phyloP scores from a whole-genome alignment of 2,888 invertebrate species.

The Pardosa pseudoannulata region DNA sequence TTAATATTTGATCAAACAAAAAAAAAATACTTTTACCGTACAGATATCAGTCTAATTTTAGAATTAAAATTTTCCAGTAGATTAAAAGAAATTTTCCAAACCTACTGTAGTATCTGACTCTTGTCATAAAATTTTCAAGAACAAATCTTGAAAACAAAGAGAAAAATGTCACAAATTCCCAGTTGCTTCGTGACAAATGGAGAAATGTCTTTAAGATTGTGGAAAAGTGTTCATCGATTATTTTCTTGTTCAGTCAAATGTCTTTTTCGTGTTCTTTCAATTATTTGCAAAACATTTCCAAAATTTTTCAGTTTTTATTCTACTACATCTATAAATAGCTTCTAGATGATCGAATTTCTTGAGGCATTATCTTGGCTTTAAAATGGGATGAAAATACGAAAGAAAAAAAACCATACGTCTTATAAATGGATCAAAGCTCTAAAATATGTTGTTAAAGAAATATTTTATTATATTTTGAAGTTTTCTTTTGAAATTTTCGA shows the following conservation, averaged over 20 bases:
- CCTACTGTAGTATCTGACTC: not conserved
- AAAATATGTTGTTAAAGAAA: no score
- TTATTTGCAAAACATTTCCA: constrained; percentile 2
- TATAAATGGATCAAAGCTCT: no score
- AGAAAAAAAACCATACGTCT: no score
- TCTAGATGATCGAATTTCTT: not conserved
- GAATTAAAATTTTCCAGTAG: no score
- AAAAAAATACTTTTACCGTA: no score
- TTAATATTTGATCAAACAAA: no score
- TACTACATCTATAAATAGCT: not conserved
- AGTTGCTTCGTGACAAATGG: not conserved
- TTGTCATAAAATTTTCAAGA: constrained; percentile 7
- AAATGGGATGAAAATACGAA: not conserved
- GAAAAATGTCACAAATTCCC: not conserved
- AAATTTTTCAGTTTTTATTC: not conserved
- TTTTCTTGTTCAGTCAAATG: constrained; percentile 9
- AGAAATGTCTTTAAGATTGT: not conserved
- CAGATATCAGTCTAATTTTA: no score
- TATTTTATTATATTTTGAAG: no score
- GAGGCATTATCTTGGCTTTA: not conserved
- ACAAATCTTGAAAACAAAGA: not conserved
- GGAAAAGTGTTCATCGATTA: constrained; percentile 4
- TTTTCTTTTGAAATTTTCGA: no score
- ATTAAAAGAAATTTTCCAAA: no score
- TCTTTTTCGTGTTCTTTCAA: constrained; percentile 13